phyloP scores from a whole-genome alignment of 1,140 invertebrate genomes.

The Delia radicum region DNA sequence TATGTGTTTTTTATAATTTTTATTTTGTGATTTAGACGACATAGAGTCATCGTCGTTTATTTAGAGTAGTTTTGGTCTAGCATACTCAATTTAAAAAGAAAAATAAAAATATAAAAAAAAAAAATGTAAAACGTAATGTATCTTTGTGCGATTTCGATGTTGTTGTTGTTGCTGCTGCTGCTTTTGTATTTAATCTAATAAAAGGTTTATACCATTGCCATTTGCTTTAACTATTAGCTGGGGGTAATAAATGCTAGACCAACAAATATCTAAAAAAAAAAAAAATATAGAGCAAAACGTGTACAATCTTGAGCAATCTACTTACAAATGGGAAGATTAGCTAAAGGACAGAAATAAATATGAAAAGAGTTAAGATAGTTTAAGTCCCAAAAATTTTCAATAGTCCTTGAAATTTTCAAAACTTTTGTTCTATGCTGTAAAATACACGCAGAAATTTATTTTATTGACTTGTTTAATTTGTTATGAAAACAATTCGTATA shows the following conservation, averaged over 20 bases:
- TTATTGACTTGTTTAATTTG: no score
- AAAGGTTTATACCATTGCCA: conserved; percentile 25
- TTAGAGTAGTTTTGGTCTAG: neutral
- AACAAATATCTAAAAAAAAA: neutral
- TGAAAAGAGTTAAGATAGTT: no score
- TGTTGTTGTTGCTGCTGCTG: neutral
- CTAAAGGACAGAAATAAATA: no score
- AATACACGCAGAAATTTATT: no score
- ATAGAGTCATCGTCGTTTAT: neutral
- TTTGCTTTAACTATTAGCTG: conserved; percentile 25
- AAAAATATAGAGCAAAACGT: neutral
- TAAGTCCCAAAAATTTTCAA: no score
- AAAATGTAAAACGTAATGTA: neutral
- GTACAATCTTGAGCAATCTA: neutral
- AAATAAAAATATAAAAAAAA: neutral
- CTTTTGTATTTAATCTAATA: conserved; percentile 1
- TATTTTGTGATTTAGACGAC: neutral
- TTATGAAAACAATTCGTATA: no score
- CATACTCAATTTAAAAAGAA: neutral
- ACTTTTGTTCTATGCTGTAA: no score
- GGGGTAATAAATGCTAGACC: neutral
- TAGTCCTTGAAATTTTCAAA: no score
- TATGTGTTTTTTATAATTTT: neutral
- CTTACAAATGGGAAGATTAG: no score
- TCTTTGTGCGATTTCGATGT: neutral